Conservation (phyloP, 1,140 invertebrate species). For the Lamellibrachia luymesi region DNA sequence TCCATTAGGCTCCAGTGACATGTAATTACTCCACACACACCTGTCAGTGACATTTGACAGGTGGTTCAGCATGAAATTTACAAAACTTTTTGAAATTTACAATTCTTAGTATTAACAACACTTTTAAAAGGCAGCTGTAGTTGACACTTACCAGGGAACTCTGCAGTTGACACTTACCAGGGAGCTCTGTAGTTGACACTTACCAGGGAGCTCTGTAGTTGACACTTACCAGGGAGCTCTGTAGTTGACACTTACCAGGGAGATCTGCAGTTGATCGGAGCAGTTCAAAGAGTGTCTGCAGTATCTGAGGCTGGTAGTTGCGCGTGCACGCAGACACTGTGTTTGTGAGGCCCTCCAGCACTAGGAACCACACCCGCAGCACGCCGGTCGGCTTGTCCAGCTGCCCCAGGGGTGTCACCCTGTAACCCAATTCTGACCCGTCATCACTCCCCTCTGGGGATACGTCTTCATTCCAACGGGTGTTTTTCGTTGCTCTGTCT, state of each 20-base stretch:
- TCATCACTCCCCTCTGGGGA: background rate
- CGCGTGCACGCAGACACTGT: slow-evolving; percentile 74
- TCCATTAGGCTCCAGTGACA: too few species aligned
- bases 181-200: too few species aligned
- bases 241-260: slow-evolving; percentile 58
- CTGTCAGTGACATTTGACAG: too few species aligned
- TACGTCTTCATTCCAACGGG: background rate
- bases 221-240: too few species aligned
- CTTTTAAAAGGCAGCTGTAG: too few species aligned
- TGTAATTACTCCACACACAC: too few species aligned
- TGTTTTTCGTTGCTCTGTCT: background rate
- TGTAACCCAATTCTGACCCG: slow-evolving; percentile 23
- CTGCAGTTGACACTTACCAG: too few species aligned
- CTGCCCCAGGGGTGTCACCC: slow-evolving; percentile 37
- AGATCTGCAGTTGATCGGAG: slow-evolving; percentile 73
- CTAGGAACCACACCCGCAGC: slow-evolving; percentile 84
- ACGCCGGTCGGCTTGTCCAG: slow-evolving; percentile 82
- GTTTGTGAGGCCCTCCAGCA: slow-evolving; percentile 84
- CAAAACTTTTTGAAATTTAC: too few species aligned
- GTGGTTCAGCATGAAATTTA: too few species aligned
- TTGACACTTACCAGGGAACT: too few species aligned
- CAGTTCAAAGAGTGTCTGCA: slow-evolving; percentile 83
- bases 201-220: too few species aligned
- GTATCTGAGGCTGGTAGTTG: slow-evolving; percentile 79
- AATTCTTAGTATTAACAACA: too few species aligned